Evolutionary conservation across 2,113 vertebrate genomes (phyloP).

Genomic region (Todiramphus saurophagus): DNA sequence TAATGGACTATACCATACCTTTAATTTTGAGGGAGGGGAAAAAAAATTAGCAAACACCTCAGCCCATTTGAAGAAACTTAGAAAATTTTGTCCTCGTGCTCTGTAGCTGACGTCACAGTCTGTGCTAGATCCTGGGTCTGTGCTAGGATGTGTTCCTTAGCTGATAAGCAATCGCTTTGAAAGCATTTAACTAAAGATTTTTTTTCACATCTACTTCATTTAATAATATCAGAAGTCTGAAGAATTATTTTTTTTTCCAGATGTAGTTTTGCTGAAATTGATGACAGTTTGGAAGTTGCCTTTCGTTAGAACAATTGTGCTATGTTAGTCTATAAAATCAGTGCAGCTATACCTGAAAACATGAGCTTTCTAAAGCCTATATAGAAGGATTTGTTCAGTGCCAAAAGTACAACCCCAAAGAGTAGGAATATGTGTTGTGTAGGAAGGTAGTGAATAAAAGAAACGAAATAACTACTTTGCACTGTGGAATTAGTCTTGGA

Average conservation of each 20-base stretch:
- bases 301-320: neutral
- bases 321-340: neutral
- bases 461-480: neutral
- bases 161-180: neutral
- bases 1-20: neutral
- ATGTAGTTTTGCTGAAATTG: neutral
- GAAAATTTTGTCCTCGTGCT: neutral
- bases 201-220: neutral
- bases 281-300: neutral
- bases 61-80: neutral
- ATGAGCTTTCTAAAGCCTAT: neutral
- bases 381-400: neutral
- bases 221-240: neutral
- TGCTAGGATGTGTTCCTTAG: neutral
- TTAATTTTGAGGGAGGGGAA: neutral
- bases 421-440: neutral
- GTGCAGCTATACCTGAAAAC: neutral
- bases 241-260: neutral
- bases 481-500: neutral
- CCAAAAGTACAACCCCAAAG: neutral
- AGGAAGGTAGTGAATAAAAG: neutral
- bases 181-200: neutral
- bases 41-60: neutral
- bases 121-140: neutral
- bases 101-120: neutral